A percentile compares a stretch with the other conserved stretches of the same genome.
phyloP scores from a whole-genome alignment of 1,140 invertebrate species.

The Mercenaria mercenaria region DNA sequence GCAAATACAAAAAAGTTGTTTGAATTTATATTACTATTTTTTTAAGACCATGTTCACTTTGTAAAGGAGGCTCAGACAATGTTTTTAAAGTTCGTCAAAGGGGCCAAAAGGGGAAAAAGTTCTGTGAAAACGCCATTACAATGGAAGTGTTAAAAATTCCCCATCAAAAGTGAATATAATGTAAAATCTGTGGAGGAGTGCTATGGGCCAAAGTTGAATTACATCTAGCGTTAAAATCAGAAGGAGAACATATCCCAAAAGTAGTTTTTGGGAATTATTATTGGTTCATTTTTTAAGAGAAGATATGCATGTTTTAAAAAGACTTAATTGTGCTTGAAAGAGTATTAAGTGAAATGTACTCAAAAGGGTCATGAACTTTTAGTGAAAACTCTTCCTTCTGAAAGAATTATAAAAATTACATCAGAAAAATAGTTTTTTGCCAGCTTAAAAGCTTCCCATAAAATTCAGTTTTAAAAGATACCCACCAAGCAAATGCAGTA shows the following conservation, averaged over 20 bases:
- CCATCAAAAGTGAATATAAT: background rate
- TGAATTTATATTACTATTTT: background rate
- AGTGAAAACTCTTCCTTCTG: slow-evolving; percentile 55
- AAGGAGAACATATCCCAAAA: slow-evolving; percentile 30
- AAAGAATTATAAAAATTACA: slow-evolving; percentile 54
- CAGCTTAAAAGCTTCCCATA: background rate
- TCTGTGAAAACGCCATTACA: background rate
- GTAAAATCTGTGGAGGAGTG: slow-evolving; percentile 43
- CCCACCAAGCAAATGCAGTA: background rate
- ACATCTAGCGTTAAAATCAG: slow-evolving; percentile 36
- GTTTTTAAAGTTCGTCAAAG: slow-evolving; percentile 32
- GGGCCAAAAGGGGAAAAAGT: slow-evolving; percentile 2
- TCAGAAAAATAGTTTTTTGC: slow-evolving; percentile 38
- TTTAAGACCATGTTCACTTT: slow-evolving; percentile 46
- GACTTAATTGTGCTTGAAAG: slow-evolving; percentile 58
- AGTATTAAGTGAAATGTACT: slow-evolving; percentile 53
- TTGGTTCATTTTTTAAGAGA: slow-evolving; percentile 50
- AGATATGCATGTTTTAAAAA: slow-evolving; percentile 9
- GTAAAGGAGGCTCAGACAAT: slow-evolving; percentile 34
- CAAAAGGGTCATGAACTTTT: slow-evolving; percentile 43
- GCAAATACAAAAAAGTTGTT: slow-evolving; percentile 29
- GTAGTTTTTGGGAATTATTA: slow-evolving; percentile 41
- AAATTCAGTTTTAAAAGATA: background rate
- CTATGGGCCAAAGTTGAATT: slow-evolving; percentile 47
- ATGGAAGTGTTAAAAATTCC: background rate